A percentile compares a stretch with the other conserved stretches of the same genome.
These are phyloP conservation scores for Darevskia nairensis DNA, from an alignment of 2,797 vertebrate species.

Conservation along the genomic window DNA sequence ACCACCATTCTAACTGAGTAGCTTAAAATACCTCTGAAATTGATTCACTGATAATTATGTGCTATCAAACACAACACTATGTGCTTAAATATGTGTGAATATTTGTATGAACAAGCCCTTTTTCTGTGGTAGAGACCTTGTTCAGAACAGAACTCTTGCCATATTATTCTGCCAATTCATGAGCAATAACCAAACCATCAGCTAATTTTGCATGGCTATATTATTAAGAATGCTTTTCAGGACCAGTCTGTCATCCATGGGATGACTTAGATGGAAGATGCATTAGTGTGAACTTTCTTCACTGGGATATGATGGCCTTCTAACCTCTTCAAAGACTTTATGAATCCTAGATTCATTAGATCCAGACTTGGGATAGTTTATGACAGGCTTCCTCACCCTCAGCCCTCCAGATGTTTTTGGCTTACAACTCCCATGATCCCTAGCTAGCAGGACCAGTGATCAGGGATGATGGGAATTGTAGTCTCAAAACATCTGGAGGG, in stretches of 20 bases:
- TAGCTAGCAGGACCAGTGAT: too few species aligned
- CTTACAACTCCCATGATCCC: too few species aligned
- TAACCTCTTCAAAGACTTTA: background rate
- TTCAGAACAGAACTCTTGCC: constrained; percentile 36
- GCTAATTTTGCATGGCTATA: constrained; percentile 26
- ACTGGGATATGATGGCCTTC: background rate
- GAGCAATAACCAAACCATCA: constrained; percentile 46
- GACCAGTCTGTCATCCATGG: background rate
- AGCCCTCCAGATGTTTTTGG: too few species aligned
- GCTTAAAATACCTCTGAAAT: background rate
- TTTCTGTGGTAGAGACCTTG: constrained; percentile 32
- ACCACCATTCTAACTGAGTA: constrained; percentile 31
- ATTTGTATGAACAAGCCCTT: constrained; percentile 22
- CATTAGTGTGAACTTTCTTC: background rate
- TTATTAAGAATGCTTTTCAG: background rate
- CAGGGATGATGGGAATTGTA: too few species aligned
- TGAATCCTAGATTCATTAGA: background rate
- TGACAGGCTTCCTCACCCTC: background rate
- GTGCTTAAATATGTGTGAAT: background rate
- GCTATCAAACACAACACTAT: constrained; percentile 21
- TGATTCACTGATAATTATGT: background rate
- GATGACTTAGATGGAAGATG: too few species aligned
- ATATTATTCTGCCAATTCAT: constrained; percentile 57
- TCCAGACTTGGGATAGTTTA: background rate
- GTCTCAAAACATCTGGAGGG: too few species aligned